A percentile compares a stretch with the other conserved stretches of the same genome.
phyloP scores from a whole-genome alignment of 1,140 invertebrate species.

The Tenebrio molitor region DNA sequence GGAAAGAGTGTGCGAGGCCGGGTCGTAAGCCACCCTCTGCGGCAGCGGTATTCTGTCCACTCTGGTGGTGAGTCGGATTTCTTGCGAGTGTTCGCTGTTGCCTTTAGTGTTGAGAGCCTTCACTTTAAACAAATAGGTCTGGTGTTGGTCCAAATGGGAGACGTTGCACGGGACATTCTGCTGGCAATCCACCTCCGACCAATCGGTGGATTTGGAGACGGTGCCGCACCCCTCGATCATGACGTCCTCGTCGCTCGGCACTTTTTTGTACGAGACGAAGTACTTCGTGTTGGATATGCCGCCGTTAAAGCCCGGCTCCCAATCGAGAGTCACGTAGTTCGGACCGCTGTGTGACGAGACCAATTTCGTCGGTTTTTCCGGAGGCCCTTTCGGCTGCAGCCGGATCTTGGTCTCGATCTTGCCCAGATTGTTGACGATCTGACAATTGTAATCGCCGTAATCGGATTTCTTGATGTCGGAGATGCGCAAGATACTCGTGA shows the following conservation, averaged over 20 bases:
- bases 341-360: constrained; percentile 79
- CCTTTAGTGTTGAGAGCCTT: constrained; percentile 90
- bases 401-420: constrained; percentile 82
- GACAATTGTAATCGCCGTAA: constrained; percentile 92
- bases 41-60: constrained; percentile 88
- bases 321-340: constrained; percentile 82
- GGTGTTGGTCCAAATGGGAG: constrained; percentile 84
- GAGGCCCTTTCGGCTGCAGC: constrained; percentile 86
- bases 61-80: constrained; percentile 82
- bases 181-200: constrained; percentile 87
- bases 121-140: constrained; percentile 84
- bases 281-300: constrained; percentile 88
- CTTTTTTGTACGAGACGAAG: constrained; percentile 82
- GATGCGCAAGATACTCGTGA: constrained; percentile 84
- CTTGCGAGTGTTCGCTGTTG: constrained; percentile 86
- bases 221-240: constrained; percentile 74
- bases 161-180: constrained; percentile 90
- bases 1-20: constrained; percentile 78
- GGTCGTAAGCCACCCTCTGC: constrained; percentile 85
- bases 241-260: constrained; percentile 72
- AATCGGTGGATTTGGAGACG: constrained; percentile 73
- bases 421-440: constrained; percentile 84
- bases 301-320: constrained; percentile 92
- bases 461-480: constrained; percentile 82
- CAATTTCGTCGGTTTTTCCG: constrained; percentile 83